Percentiles rank a stretch among this genome's conserved stretches.
phyloP scores from a whole-genome alignment of 2,113 vertebrate genomes.

The Bolborhynchus lineola region DNA sequence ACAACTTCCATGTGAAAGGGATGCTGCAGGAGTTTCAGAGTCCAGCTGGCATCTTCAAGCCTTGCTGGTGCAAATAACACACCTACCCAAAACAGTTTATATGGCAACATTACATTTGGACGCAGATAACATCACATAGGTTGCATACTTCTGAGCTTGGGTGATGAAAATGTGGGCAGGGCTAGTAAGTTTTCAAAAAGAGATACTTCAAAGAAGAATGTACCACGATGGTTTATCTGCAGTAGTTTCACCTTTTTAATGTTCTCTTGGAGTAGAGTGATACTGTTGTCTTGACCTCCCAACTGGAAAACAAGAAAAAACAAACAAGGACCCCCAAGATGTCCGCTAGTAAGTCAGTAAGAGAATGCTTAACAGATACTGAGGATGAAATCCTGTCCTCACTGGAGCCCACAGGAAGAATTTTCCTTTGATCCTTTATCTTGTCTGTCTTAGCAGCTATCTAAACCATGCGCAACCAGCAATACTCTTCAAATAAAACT shows the following conservation, averaged over 20 bases:
- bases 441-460: neutral
- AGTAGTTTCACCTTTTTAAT: neutral
- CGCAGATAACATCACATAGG: neutral
- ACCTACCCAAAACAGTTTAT: neutral
- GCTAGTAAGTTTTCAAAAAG: neutral
- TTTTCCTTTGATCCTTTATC: neutral
- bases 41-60: neutral
- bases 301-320: neutral
- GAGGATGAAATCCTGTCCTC: neutral
- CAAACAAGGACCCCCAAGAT: neutral
- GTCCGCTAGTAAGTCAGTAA: neutral
- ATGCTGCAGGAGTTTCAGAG: neutral
- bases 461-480: accelerated
- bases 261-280: neutral
- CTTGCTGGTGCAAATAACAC: neutral
- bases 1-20: neutral
- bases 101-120: neutral
- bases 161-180: neutral
- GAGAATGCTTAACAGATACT: accelerated
- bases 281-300: neutral
- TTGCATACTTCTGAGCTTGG: neutral
- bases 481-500: neutral
- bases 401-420: neutral
- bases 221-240: neutral
- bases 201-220: neutral